Conservation (phyloP, 2,113 vertebrate genomes). For the Hippopotamus amphibius region DNA sequence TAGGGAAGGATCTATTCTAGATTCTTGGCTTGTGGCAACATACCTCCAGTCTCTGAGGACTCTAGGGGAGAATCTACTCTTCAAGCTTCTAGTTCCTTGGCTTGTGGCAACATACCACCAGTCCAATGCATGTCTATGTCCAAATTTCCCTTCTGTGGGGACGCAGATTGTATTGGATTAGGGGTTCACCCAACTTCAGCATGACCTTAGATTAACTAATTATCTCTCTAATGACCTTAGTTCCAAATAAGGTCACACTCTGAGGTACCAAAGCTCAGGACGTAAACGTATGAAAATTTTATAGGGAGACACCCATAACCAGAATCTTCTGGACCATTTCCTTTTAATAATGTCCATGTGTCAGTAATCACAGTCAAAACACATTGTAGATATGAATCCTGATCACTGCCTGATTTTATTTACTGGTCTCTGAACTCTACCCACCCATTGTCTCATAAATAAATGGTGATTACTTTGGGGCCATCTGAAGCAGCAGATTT, state of each 20-base stretch:
- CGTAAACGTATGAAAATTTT: not conserved
- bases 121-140: not conserved
- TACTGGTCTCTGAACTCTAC: not conserved
- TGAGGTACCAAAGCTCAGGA: not conserved
- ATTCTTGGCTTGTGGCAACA: not conserved
- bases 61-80: no score
- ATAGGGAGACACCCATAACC: accelerated
- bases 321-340: not conserved
- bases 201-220: not conserved
- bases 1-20: not conserved
- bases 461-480: not conserved
- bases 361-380: not conserved
- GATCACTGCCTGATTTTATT: not conserved
- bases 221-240: not conserved
- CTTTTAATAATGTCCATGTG: not conserved
- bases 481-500: not conserved
- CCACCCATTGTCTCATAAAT: accelerated
- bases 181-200: accelerated
- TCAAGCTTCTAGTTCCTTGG: not conserved
- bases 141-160: not conserved
- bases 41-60: not conserved
- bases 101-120: not conserved
- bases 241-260: not conserved
- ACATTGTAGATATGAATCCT: accelerated
- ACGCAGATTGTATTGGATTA: not conserved